Evolutionary conservation across 2,797 vertebrate genomes (phyloP), one percentile per base, ranked within the genome.

Genomic region (Lophius americanus): DNA sequence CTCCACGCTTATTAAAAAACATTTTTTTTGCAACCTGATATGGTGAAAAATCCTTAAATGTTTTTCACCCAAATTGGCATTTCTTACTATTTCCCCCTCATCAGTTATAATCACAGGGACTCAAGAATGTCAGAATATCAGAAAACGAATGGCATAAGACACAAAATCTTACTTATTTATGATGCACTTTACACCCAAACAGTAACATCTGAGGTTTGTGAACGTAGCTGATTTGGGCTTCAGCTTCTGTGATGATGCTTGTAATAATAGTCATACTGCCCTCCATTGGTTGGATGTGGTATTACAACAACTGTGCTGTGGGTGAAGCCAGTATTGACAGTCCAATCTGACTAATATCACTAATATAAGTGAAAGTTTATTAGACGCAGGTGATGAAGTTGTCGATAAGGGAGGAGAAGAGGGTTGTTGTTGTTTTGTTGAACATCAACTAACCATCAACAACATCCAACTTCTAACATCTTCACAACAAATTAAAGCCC

Each of bases 221-320:
- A 84, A 69, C 64, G 41, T 64, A 80, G 68, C 42, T 73, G 51
- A 60, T 78, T 65, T 70, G 71, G 73, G 75, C 78, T 68, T 41
- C 41, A 23, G 62, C 51, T 35, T 67, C 64, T 62, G 42, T 75
- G 53, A 37, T 43, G 7, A 52, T 68, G 73, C 72, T 76, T 62
- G 82, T 91, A 62, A 51, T 89, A 73, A 93, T 88, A 91, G 90
- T 88, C 89, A 91, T 83, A 95, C 90, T 95, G 93, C 94, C 94
- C 93, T 90, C 94, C 87, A 88, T 86, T 92, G 94, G 88, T 70
- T 49, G 36, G 60, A 61, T 9, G 4, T 47, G 52, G 67, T 62
- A 92, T 77, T 91, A 75, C 92, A 93, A 55, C 70, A 13, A 37
- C 44, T 41, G 4, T 7, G 37, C 58, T 38, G 59, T 61, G 43